These are phyloP conservation scores for Holacanthus passer DNA, from an alignment of 2,113 vertebrate genomes.

Conservation along the genomic window DNA sequence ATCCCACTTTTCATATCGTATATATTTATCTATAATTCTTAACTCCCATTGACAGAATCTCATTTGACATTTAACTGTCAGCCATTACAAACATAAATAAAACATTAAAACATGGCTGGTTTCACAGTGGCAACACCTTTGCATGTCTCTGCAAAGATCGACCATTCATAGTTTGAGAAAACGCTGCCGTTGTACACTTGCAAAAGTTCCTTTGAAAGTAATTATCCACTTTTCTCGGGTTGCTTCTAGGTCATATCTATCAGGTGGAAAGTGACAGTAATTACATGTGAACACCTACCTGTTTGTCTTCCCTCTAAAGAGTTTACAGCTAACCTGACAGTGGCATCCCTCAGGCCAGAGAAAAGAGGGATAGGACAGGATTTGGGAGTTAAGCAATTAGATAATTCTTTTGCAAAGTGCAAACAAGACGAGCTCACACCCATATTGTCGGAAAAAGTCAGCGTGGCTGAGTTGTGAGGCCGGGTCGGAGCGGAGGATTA, in stretches of 20 bases:
- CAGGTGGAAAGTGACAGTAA: slow-evolving; percentile 34
- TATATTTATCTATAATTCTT: neutral
- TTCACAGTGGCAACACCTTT: slow-evolving; percentile 23
- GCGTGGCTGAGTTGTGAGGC: slow-evolving; percentile 10
- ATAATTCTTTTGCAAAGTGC: slow-evolving; percentile 57
- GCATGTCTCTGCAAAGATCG: slow-evolving; percentile 41
- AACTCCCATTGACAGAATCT: neutral
- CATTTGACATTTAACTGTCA: slow-evolving; percentile 30
- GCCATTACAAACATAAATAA: slow-evolving; percentile 29
- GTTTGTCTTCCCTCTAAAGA: slow-evolving; percentile 27
- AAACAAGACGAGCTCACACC: slow-evolving; percentile 56
- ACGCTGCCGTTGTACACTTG: slow-evolving; percentile 31
- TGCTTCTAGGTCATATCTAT: slow-evolving; percentile 34
- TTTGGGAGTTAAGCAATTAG: slow-evolving; percentile 50
- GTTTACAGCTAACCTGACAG: slow-evolving; percentile 19
- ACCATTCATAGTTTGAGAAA: slow-evolving; percentile 15
- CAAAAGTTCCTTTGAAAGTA: slow-evolving; percentile 21
- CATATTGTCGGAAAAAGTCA: slow-evolving; percentile 24
- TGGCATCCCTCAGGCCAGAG: slow-evolving; percentile 47
- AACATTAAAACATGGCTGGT: slow-evolving; percentile 25
- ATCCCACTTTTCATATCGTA: no score
- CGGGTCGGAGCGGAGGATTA: neutral
- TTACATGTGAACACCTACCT: slow-evolving; percentile 40
- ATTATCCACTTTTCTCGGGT: slow-evolving; percentile 26
- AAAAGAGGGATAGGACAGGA: slow-evolving; percentile 28